Evolutionary conservation across 2,113 vertebrate species (phyloP).

Genomic region (Tringa solitaria): DNA sequence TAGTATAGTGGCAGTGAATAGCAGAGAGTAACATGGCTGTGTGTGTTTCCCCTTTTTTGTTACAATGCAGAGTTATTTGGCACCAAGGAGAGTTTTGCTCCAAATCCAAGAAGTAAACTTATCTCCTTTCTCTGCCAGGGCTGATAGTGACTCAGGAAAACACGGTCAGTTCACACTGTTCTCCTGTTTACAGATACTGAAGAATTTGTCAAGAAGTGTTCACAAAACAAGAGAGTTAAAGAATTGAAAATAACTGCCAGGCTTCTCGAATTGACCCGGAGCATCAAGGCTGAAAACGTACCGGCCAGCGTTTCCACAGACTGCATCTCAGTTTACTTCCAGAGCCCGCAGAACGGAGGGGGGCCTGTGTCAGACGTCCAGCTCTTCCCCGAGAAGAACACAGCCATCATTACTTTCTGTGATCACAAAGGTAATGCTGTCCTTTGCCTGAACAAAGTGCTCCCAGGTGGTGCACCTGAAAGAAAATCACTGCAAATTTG

Average conservation of each 20-base stretch:
- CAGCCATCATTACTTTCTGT: slow-evolving; percentile 80
- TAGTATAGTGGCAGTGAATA: neutral
- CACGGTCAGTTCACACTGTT: neutral
- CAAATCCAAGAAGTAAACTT: neutral
- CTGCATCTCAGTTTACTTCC: slow-evolving; percentile 77
- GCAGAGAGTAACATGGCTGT: neutral
- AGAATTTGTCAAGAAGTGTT: slow-evolving; percentile 72
- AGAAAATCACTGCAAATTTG: neutral
- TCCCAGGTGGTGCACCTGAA: neutral
- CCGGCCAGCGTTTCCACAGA: slow-evolving; percentile 28
- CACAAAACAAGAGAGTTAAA: slow-evolving; percentile 45
- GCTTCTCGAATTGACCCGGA: slow-evolving; percentile 77
- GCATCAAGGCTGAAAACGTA: slow-evolving; percentile 77
- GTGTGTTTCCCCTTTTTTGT: neutral
- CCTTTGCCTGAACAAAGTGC: neutral
- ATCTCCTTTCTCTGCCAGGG: neutral
- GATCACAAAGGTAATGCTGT: slow-evolving; percentile 75
- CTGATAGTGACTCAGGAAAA: neutral
- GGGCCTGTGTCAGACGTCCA: slow-evolving; percentile 55
- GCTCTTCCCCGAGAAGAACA: slow-evolving; percentile 66
- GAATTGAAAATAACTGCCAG: slow-evolving; percentile 62
- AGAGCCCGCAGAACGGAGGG: slow-evolving; percentile 65
- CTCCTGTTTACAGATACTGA: slow-evolving; percentile 70
- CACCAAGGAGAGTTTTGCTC: neutral
- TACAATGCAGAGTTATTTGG: neutral